Percentiles rank a stretch among this genome's conserved stretches.
Evolutionary conservation across 2,797 vertebrate genomes (phyloP).

Genomic region (Ctenopoma kingsleyae): DNA sequence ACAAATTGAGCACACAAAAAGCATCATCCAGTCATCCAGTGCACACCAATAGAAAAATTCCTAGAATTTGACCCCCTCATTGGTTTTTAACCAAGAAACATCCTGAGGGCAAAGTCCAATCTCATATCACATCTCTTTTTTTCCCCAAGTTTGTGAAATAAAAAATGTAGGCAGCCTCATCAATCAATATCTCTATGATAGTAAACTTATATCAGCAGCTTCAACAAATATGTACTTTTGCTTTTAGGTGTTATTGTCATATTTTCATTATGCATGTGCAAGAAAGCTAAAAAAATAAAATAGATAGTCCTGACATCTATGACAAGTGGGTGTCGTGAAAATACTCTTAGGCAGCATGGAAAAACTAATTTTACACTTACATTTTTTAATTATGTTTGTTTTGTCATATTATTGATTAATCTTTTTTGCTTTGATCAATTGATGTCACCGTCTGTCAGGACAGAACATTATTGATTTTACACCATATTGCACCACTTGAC

Average conservation of each 20-base stretch:
- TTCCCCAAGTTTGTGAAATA: neutral
- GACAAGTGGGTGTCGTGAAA: neutral
- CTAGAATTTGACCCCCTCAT: neutral
- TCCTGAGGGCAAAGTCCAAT: neutral
- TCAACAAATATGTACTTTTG: neutral
- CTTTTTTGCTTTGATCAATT: constrained; percentile 63
- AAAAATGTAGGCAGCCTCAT: neutral
- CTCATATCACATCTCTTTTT: neutral
- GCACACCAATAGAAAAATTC: neutral
- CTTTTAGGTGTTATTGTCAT: neutral
- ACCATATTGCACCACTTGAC: constrained; percentile 53
- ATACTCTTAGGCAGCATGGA: neutral
- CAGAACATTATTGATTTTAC: constrained; percentile 58
- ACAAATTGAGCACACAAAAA: neutral
- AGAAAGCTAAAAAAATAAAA: neutral
- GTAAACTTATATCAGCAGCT: neutral
- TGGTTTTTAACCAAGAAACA: neutral
- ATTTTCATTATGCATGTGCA: neutral
- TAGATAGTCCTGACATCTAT: constrained; percentile 1
- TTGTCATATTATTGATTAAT: constrained; percentile 53
- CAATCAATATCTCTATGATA: neutral
- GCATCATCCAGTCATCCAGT: neutral
- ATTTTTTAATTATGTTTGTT: constrained; percentile 34
- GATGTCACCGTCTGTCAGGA: constrained; percentile 57
- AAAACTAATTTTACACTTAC: constrained; percentile 6